A percentile compares a stretch with the other conserved stretches of the same genome.
phyloP scores from a whole-genome alignment of 2,113 vertebrate genomes.

The Gopherus flavomarginatus region DNA sequence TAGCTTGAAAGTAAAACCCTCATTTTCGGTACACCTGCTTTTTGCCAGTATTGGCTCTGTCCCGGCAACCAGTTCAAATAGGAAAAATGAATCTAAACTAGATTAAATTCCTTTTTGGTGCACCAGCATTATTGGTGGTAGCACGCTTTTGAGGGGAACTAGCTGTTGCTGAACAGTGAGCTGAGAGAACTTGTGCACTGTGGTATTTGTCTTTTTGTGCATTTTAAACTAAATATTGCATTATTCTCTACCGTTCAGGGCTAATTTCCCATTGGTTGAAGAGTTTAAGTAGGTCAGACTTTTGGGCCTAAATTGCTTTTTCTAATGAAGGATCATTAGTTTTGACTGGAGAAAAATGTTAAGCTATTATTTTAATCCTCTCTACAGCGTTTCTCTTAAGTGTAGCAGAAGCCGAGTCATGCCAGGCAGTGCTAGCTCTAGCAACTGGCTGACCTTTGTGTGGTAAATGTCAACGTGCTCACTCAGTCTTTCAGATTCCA shows the following conservation, averaged over 20 bases:
- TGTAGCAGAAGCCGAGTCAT: not conserved
- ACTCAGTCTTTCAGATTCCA: slow-evolving; percentile 31
- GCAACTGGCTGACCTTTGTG: slow-evolving; percentile 74
- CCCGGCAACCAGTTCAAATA: not conserved
- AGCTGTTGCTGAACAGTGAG: not conserved
- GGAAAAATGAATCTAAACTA: not conserved
- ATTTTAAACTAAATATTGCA: not conserved
- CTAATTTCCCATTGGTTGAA: not conserved
- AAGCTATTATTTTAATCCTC: not conserved
- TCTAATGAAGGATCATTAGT: fast-evolving
- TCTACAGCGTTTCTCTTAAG: not conserved
- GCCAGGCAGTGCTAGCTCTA: not conserved
- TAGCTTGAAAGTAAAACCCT: not conserved
- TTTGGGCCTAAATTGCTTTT: fast-evolving
- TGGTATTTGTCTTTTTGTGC: not conserved
- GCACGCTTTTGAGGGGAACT: not conserved
- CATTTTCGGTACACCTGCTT: not conserved
- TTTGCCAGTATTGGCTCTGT: not conserved
- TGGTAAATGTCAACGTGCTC: slow-evolving; percentile 79
- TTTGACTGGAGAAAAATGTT: not conserved
- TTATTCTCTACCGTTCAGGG: fast-evolving
- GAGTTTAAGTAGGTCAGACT: not conserved
- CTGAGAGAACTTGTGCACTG: not conserved
- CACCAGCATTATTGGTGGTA: not conserved
- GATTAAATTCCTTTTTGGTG: not conserved